A percentile compares a stretch with the other conserved stretches of the same genome.
These are phyloP conservation scores for Delichon dasypus DNA, from an alignment of 2,797 vertebrate genomes.

Conservation along the genomic window DNA sequence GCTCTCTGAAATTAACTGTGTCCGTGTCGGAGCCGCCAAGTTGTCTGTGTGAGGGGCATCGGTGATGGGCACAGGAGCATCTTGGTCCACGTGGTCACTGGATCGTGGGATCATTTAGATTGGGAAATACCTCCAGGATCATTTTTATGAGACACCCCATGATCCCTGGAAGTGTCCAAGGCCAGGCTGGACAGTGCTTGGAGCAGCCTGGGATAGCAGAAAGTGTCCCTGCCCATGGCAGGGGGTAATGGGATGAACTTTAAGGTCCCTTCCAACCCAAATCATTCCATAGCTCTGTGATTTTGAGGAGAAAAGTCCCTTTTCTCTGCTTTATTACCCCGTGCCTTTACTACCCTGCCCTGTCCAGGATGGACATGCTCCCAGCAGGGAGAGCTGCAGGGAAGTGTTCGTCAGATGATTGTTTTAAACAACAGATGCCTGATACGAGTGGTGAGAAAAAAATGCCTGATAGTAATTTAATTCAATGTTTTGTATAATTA, in stretches of 20 bases:
- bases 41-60: neutral
- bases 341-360: neutral
- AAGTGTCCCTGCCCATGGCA: neutral
- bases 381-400: neutral
- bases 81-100: no score
- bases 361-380: accelerated
- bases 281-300: neutral
- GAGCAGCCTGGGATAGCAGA: neutral
- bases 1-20: accelerated
- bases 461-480: neutral
- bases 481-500: neutral
- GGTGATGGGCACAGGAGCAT: accelerated
- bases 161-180: neutral
- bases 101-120: neutral
- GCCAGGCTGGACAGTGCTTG: neutral
- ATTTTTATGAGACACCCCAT: accelerated
- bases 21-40: accelerated
- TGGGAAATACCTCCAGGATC: neutral
- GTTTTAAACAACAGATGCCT: neutral
- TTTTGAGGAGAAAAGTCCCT: neutral
- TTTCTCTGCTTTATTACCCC: neutral
- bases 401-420: accelerated
- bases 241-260: neutral
- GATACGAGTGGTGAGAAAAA: neutral
- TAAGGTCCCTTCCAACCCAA: neutral